Evolutionary conservation across 2,888 invertebrate genomes (phyloP).

Genomic region (Listrodromus nycthemerus): DNA sequence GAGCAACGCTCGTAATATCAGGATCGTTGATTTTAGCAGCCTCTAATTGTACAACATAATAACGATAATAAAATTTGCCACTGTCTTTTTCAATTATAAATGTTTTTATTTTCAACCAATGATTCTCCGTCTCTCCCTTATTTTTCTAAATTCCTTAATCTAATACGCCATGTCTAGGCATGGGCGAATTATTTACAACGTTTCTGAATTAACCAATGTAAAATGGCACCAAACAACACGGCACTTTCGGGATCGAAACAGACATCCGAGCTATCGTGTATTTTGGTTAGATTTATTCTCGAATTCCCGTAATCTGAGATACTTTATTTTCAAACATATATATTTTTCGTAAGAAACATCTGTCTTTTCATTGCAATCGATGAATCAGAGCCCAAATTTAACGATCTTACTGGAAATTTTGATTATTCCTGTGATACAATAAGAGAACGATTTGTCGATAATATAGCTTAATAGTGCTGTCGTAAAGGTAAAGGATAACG

Average conservation of each 20-base stretch:
- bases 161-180: not conserved
- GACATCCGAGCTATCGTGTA: slow-evolving; percentile 3
- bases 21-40: slow-evolving; percentile 55
- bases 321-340: not conserved
- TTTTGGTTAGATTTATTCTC: not conserved
- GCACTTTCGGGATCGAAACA: slow-evolving; percentile 14
- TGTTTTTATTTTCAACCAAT: slow-evolving; percentile 48
- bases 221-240: slow-evolving; percentile 35
- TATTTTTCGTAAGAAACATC: not conserved
- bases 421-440: not conserved
- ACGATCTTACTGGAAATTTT: not conserved
- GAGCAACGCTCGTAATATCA: slow-evolving; percentile 14
- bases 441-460: not conserved
- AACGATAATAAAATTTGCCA: slow-evolving; percentile 76
- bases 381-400: not conserved
- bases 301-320: not conserved
- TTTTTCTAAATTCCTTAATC: not conserved
- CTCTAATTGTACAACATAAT: slow-evolving; percentile 72
- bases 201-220: slow-evolving; percentile 32
- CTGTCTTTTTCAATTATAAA: slow-evolving; percentile 72
- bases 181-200: slow-evolving; percentile 56
- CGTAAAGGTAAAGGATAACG: not conserved
- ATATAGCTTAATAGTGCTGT: not conserved
- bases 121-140: slow-evolving; percentile 22
- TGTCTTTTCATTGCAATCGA: not conserved